phyloP scores from a whole-genome alignment of 2,797 vertebrate genomes.

The Dendrocincla fuliginosa region DNA sequence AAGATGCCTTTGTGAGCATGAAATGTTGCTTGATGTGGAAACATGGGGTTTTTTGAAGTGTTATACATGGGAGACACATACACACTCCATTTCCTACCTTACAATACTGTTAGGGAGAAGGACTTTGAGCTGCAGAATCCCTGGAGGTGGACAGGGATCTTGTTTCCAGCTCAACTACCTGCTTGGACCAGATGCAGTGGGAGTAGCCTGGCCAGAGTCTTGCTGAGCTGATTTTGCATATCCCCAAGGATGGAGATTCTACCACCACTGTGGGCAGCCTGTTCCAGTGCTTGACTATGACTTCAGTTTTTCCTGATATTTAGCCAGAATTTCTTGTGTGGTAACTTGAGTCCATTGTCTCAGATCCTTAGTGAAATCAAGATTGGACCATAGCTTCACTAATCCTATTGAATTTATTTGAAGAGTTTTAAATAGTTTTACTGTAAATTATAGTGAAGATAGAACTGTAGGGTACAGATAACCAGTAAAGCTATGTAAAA shows the following conservation, averaged over 20 bases:
- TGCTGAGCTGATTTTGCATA: not conserved
- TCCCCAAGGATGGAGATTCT: not conserved
- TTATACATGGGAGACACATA: not conserved
- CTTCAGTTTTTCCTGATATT: not conserved
- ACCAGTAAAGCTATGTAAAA: not conserved
- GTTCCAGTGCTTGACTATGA: not conserved
- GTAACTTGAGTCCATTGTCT: not conserved
- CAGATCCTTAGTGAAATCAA: not conserved
- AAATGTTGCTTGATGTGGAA: not conserved
- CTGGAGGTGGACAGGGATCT: not conserved
- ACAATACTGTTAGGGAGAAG: not conserved
- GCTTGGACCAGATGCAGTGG: not conserved
- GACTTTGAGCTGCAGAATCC: not conserved
- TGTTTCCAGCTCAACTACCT: not conserved
- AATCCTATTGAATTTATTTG: not conserved
- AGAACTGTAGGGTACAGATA: not conserved
- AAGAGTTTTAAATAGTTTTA: not conserved
- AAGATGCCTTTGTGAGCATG: not conserved
- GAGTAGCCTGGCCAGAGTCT: not conserved
- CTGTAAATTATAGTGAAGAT: not conserved
- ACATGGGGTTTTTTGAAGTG: accelerated
- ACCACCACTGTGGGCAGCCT: not conserved
- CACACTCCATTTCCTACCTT: not conserved
- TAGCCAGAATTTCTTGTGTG: not conserved
- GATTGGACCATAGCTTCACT: not conserved